These are phyloP conservation scores for Bolborhynchus lineola DNA, from an alignment of 2,113 vertebrate genomes.

Conservation along the genomic window DNA sequence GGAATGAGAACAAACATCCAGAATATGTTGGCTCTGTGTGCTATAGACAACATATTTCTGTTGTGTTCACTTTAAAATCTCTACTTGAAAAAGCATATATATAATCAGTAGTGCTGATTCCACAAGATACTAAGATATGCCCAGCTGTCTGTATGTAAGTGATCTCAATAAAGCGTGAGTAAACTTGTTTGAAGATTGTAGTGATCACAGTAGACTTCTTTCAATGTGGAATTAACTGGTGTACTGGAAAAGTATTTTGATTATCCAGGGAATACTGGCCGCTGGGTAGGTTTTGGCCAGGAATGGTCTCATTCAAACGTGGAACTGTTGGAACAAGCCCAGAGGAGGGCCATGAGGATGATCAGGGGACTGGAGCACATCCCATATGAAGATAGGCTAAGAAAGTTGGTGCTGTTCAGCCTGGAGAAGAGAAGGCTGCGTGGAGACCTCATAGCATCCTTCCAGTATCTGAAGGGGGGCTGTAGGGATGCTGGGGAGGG, in stretches of 20 bases:
- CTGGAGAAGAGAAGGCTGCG: too few relatives aligned
- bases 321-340: too few relatives aligned
- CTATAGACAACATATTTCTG: not conserved
- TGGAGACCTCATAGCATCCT: too few relatives aligned
- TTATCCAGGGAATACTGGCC: not conserved
- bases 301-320: not conserved
- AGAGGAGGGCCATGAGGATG: too few relatives aligned
- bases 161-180: not conserved
- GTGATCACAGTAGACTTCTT: not conserved
- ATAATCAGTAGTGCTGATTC: not conserved
- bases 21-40: not conserved
- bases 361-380: too few relatives aligned
- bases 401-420: too few relatives aligned
- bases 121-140: not conserved
- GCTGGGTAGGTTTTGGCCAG: not conserved
- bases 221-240: not conserved
- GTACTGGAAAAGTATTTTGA: not conserved
- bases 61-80: not conserved
- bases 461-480: too few relatives aligned
- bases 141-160: not conserved
- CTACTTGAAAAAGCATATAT: not conserved
- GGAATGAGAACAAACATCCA: not conserved
- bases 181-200: not conserved
- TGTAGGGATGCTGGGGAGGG: too few relatives aligned
- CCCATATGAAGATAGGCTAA: too few relatives aligned